Conservation (phyloP, 2,888 invertebrate species). For the Celastrina argiolus region DNA sequence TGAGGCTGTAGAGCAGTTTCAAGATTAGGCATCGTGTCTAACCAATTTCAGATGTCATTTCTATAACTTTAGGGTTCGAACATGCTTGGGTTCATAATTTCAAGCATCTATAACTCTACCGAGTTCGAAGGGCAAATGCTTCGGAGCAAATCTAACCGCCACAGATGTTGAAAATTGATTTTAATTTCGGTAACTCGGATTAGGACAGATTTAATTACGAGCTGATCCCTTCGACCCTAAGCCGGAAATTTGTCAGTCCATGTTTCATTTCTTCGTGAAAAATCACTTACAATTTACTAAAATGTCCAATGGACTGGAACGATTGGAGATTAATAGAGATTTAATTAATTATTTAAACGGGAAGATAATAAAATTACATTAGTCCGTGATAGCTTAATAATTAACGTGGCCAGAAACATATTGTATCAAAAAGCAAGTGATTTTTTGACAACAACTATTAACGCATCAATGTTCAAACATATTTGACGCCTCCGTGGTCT, state of each 20-base stretch:
- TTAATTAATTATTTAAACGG: background rate
- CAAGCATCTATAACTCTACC: background rate
- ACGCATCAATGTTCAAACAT: too few species aligned
- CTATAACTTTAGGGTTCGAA: background rate
- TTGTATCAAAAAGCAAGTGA: too few species aligned
- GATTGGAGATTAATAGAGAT: background rate
- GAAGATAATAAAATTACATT: background rate
- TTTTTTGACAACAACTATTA: too few species aligned
- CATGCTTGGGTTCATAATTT: background rate
- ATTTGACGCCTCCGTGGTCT: too few species aligned
- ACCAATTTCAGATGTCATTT: background rate
- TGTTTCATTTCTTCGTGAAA: background rate
- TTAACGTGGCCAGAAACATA: too few species aligned
- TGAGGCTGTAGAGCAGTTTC: too few species aligned
- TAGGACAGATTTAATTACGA: slow-evolving; percentile 17
- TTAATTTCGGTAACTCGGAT: slow-evolving; percentile 26
- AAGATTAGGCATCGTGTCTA: too few species aligned
- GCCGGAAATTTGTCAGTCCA: slow-evolving; percentile 13
- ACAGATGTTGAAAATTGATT: slow-evolving; percentile 57
- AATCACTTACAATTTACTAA: background rate
- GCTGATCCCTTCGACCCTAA: slow-evolving; percentile 10
- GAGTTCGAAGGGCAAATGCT: background rate
- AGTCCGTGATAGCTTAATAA: too few species aligned
- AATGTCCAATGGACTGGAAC: background rate
- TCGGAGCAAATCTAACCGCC: slow-evolving; percentile 23